Base-by-base conservation (phyloP, 2,113 vertebrate species). In the Empidonax alnorum region DNA sequence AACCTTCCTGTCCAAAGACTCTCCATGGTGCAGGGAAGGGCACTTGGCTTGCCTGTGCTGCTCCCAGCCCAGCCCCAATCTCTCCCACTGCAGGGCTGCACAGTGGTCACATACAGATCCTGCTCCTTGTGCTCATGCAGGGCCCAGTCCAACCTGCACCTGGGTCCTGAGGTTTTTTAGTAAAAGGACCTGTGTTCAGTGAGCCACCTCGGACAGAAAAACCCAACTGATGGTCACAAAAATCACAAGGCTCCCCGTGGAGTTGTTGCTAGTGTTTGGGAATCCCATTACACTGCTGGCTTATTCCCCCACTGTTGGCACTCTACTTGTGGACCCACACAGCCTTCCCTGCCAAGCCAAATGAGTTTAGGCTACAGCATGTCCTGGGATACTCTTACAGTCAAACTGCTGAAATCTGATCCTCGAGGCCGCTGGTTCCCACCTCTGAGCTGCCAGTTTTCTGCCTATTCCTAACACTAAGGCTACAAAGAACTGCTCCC, bases 41-140 rank as follows among this genome's bases (percentile, higher is more conserved):
- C 52, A 16, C 22, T 27, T n/a, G 1, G 8, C 47, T 59, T 10
- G 10, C 59, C 9, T 15, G 9, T 24, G 47, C 87, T 33, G 39
- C 47, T 55, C 2, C 37, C 74, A 67, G 84, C 77, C 37, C 3
- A 31, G 77, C 71, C 66, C 14, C 22, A 16, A 31, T 46, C 72
- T 59, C 76, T 19, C 19, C 52, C 44, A 5, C 25, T 15, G 59
- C 31, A 44, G 58, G 22, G 74, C 86, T 39, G 62, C 46, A 17
- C 0, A 3, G 27, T 46, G 62, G 41, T 44, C 44, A 65, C 44
- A 12, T 0, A 9, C 22, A 68, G 31, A 53, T 21, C 75, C 50
- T 2, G 7, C 16, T 6, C 55, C 35, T 33, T 49, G 46, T 13
- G 68, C 59, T 47, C 67, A 62, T 27, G 39, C 9, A 1, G 33